phyloP scores from a whole-genome alignment of 2,888 invertebrate species.

The Sminthurinus aureus region DNA sequence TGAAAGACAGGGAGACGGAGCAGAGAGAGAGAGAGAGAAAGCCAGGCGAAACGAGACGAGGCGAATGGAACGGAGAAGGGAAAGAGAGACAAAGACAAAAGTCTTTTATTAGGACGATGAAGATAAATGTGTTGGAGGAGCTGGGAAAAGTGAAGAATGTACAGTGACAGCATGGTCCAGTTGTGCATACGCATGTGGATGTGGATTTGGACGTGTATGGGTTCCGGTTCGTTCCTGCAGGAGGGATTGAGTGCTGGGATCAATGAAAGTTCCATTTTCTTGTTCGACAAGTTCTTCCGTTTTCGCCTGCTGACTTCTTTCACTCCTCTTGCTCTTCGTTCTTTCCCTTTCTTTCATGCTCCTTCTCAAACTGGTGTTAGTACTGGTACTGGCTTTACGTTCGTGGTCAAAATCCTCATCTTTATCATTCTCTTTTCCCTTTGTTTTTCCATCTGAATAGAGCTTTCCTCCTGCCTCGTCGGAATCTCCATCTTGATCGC shows the following conservation, averaged over 20 bases:
- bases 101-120: not conserved
- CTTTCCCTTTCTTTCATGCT: no score
- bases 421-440: not conserved
- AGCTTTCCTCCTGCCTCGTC: not conserved
- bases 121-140: not conserved
- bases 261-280: constrained; percentile 15
- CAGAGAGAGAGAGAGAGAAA: no score
- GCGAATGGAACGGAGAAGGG: not conserved
- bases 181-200: no score
- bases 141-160: not conserved
- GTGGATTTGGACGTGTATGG: no score
- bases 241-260: not conserved
- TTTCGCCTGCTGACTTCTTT: not conserved
- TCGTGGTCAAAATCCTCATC: not conserved
- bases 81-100: not conserved
- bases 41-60: not conserved
- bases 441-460: not conserved
- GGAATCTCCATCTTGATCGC: not conserved
- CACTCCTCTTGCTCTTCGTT: not conserved
- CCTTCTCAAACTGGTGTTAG: not conserved
- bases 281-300: constrained; percentile 11
- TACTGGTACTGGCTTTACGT: not conserved
- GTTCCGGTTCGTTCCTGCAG: not conserved
- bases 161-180: not conserved
- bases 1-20: no score